Conservation (phyloP, 2,113 vertebrate species). For the Pampusana beccarii region DNA sequence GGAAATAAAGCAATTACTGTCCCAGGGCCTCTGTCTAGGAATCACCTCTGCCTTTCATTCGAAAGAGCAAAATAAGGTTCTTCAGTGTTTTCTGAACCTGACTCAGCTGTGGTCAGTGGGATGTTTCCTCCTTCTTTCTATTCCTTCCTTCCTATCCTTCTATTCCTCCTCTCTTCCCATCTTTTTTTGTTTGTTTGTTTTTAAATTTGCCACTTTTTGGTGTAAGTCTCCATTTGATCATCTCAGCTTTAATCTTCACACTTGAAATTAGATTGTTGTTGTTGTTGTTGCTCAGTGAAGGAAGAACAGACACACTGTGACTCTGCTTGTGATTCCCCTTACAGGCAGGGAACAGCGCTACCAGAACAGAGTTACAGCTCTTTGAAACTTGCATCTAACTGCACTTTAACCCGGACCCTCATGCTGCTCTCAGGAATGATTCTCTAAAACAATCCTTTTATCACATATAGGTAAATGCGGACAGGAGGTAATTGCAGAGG, state of each 20-base stretch:
- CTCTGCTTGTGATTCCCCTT: neutral
- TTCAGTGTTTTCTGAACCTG: constrained; percentile 3
- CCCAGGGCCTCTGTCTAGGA: constrained; percentile 48
- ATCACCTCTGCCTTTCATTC: constrained; percentile 1
- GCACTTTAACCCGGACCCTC: neutral
- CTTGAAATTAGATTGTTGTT: neutral
- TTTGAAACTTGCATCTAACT: neutral
- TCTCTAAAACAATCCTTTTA: neutral
- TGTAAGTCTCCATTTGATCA: neutral
- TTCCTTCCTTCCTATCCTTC: neutral
- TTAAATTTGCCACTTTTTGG: neutral
- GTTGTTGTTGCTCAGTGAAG: neutral
- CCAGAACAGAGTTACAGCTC: neutral
- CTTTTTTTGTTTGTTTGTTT: neutral
- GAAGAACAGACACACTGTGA: neutral
- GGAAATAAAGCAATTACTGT: constrained; percentile 16
- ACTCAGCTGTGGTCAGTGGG: neutral
- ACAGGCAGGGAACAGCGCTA: neutral
- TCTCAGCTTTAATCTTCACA: neutral
- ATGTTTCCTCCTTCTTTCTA: neutral
- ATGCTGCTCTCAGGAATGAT: neutral
- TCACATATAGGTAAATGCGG: neutral
- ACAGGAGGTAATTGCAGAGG: neutral
- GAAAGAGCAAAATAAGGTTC: neutral
- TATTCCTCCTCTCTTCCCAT: neutral